A percentile compares a stretch with the other conserved stretches of the same genome.
These are phyloP conservation scores for Lithobius niger DNA, from an alignment of 1,140 invertebrate species.

Conservation along the genomic window DNA sequence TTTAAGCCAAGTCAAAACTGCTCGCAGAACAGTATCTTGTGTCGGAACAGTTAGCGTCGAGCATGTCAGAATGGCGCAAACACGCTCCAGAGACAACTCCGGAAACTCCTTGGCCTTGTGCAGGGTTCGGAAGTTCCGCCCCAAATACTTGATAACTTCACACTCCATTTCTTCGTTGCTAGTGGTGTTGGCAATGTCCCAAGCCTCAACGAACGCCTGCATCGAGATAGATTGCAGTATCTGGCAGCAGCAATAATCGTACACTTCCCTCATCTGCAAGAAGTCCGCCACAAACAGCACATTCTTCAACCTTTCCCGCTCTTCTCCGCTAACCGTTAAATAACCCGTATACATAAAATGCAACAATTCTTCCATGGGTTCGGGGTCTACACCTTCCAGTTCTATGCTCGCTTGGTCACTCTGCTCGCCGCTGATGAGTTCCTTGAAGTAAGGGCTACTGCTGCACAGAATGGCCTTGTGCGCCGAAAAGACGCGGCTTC, in stretches of 20 bases:
- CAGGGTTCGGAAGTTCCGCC: constrained; percentile 3
- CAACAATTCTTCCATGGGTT: constrained; percentile 5
- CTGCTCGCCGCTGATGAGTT: constrained; percentile 40
- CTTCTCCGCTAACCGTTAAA: not conserved
- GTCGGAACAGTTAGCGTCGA: constrained; percentile 1
- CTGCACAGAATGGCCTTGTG: constrained; percentile 83
- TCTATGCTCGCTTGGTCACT: not conserved
- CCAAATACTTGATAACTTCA: constrained; percentile 7
- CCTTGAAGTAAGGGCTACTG: constrained; percentile 81
- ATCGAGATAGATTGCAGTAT: constrained; percentile 2
- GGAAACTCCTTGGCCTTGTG: constrained; percentile 8
- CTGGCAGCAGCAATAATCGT: constrained; percentile 6
- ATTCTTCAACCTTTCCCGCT: not conserved
- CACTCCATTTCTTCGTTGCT: constrained; percentile 8
- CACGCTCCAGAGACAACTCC: constrained; percentile 3
- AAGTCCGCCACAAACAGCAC: constrained; percentile 3
- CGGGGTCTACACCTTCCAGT: constrained; percentile 4
- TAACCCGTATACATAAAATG: constrained; percentile 8
- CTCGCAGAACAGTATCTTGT: constrained; percentile 5
- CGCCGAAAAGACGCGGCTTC: constrained; percentile 70
- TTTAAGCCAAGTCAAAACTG: constrained; percentile 5
- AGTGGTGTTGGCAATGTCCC: constrained; percentile 7
- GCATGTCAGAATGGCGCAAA: constrained; percentile 4
- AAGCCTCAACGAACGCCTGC: constrained; percentile 3
- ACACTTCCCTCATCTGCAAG: constrained; percentile 3